phyloP scores from a whole-genome alignment of 1,140 invertebrate species.

The Agrypnia vestita region DNA sequence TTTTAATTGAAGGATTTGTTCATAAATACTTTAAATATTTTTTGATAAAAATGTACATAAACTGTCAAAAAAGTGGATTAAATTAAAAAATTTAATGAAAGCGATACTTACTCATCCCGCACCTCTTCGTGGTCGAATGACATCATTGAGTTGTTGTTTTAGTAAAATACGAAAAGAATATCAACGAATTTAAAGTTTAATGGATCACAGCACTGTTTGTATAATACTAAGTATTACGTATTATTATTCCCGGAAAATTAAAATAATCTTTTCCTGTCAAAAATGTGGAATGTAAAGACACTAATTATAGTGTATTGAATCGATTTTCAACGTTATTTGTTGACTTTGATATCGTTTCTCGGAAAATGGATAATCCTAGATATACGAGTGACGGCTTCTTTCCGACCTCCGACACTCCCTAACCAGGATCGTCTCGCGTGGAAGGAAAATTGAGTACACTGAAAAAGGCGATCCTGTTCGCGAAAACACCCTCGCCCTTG shows the following conservation, averaged over 20 bases:
- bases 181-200: not conserved
- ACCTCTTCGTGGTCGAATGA: conserved; percentile 71
- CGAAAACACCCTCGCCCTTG: conserved; percentile 44
- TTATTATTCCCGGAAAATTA: not conserved
- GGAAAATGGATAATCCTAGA: too few relatives aligned
- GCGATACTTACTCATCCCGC: conserved; percentile 69
- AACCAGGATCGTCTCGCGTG: not conserved
- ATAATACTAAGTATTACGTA: not conserved
- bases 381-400: not conserved
- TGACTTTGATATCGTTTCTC: too few relatives aligned
- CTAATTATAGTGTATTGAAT: too few relatives aligned
- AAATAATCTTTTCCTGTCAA: too few relatives aligned
- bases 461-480: conserved; percentile 7
- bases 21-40: not conserved
- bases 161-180: not conserved
- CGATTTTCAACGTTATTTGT: too few relatives aligned
- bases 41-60: not conserved
- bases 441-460: conserved; percentile 43
- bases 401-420: conserved; percentile 22
- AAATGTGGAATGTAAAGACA: too few relatives aligned
- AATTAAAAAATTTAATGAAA: conserved; percentile 29
- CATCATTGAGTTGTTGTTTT: conserved; percentile 60
- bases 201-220: conserved; percentile 15
- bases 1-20: not conserved
- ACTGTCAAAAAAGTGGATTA: too few relatives aligned